phyloP scores from a whole-genome alignment of 1,140 invertebrate genomes.

The Ips typographus region DNA sequence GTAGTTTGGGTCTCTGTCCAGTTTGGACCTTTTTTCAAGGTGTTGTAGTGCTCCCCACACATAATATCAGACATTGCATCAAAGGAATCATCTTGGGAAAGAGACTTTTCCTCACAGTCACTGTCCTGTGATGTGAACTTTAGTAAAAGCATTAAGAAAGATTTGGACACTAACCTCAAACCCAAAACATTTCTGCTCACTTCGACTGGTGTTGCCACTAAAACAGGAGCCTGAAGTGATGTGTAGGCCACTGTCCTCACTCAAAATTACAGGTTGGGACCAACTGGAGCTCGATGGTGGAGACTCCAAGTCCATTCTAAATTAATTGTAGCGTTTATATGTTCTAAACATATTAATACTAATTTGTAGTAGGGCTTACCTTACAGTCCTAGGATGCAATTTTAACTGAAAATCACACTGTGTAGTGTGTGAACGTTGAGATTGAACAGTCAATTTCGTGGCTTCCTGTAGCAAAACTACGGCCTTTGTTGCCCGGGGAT shows the following conservation, averaged over 20 bases:
- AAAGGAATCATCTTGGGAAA: conserved; percentile 66
- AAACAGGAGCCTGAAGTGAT: conserved; percentile 65
- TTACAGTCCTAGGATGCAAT: neutral
- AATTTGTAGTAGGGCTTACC: neutral
- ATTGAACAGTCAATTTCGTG: neutral
- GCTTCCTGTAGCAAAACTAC: neutral
- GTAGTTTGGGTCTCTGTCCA: conserved; percentile 54
- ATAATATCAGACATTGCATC: conserved; percentile 68
- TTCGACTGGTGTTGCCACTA: conserved; percentile 57
- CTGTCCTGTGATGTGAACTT: conserved; percentile 56
- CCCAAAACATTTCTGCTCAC: conserved; percentile 56
- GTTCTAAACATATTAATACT: neutral
- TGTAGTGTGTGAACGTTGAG: neutral
- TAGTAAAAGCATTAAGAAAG: conserved; percentile 11
- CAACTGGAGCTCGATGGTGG: conserved; percentile 61
- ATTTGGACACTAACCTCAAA: conserved; percentile 56
- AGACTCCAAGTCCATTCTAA: conserved; percentile 56
- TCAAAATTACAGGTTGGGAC: conserved; percentile 60
- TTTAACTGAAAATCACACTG: neutral
- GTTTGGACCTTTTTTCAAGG: conserved; percentile 73
- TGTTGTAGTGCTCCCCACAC: conserved; percentile 78
- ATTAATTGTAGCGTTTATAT: no score
- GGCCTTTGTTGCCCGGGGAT: conserved; percentile 3
- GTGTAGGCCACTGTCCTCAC: conserved; percentile 64
- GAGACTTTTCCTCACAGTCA: conserved; percentile 64